Base-by-base conservation (phyloP, 1,140 invertebrate genomes). In the Sycophaga agraensis region DNA sequence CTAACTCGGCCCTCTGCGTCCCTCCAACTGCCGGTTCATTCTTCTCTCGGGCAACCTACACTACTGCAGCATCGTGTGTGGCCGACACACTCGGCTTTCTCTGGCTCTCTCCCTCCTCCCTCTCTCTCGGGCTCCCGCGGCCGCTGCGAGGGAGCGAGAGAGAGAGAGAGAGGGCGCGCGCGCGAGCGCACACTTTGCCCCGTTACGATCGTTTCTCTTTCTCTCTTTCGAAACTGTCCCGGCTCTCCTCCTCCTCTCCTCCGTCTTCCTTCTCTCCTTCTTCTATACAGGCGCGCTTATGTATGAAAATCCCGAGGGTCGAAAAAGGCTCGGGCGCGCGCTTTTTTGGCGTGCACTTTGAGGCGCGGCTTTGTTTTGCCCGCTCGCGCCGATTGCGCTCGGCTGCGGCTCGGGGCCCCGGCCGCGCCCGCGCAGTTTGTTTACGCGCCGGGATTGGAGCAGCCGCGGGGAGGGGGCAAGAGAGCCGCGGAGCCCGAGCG, bases 41-140 rank as follows among this genome's bases (percentile, higher is more conserved):
- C 46, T 9, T 48, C 31, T 28, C 6, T 35, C 43, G 22, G 45
- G 43, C 61, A 56, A 63, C 60, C 53, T 63, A 63, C 51, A 63
- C 66, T 58, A 59, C 62, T 64, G 43, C 50, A 57, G n/a, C 62
- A 54, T 64, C 65, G 51, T 63, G 59, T 64, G 59, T 60, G 51
- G 54, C 65, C 55, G 14, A 11, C 31, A 45, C 17, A 14, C 48
- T 58, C 42, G 8, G 14, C 22, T 40, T 46, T 48, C 21, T 63
- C 17, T 51, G 54, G 55, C 40, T 39, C 28, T 50, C 57, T 12
- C 21, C 26, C 49, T 35, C 14, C 22, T 28, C 17, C 11, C 42
- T 59, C 60, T 66, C 51, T 53, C 26, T 60, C 43, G n/a, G n/a
- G 19, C 24, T 46, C 11, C 28, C 28, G 28, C 28, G 28, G 28